Evolutionary conservation across 2,113 vertebrate species (phyloP).

Genomic region (Bambusicola thoracicus): DNA sequence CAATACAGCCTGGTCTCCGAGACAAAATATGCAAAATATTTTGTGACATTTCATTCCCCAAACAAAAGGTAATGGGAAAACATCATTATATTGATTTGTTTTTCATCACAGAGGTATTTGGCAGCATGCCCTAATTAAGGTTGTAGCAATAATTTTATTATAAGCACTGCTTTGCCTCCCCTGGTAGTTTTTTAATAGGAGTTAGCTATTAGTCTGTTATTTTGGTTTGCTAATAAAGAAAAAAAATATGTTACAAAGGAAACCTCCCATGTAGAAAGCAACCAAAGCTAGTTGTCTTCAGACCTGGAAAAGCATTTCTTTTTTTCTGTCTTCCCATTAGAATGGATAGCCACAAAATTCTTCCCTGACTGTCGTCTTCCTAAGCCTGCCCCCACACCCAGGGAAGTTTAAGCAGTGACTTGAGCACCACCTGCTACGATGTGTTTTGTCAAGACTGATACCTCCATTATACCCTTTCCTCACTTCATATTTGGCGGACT

Average conservation of each 20-base stretch:
- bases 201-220: not conserved
- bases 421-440: not conserved
- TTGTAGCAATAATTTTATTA: constrained; percentile 6
- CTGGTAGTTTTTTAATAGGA: not conserved
- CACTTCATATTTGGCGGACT: not conserved
- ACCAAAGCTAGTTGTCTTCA: not conserved
- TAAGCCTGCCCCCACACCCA: not conserved
- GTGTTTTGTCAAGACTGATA: not conserved
- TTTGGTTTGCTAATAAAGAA: constrained; percentile 36
- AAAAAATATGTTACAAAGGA: not conserved
- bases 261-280: not conserved
- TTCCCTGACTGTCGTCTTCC: not conserved
- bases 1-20: not conserved
- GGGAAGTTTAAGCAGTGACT: not conserved
- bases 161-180: constrained; percentile 17
- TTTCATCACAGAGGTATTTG: constrained; percentile 32
- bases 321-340: not conserved
- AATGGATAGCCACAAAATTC: not conserved
- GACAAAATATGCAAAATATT: not conserved
- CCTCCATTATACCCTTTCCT: not conserved
- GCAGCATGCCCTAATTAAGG: constrained; percentile 13
- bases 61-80: not conserved
- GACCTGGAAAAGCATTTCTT: not conserved
- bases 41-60: not conserved
- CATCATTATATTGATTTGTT: constrained; percentile 9